phyloP scores from a whole-genome alignment of 1,140 invertebrate genomes.

The Rhizoglyphus robini region DNA sequence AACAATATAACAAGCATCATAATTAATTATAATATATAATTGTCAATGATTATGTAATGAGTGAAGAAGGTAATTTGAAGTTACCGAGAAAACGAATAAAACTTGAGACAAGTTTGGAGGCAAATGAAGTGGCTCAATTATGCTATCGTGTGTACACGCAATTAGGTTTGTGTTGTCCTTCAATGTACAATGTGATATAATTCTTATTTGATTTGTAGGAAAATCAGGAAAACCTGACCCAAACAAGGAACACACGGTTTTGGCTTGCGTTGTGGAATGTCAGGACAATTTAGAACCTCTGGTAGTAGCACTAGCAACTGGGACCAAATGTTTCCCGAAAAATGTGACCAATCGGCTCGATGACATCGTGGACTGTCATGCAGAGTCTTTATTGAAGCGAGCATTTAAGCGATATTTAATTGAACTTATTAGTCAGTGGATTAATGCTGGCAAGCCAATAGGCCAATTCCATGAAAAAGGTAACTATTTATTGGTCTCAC shows the following conservation, averaged over 20 bases:
- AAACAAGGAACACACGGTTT: constrained; percentile 8
- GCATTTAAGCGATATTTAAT: constrained; percentile 20
- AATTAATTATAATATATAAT: too few relatives aligned
- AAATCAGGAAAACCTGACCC: constrained; percentile 15
- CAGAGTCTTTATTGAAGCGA: constrained; percentile 21
- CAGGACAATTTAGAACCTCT: background rate
- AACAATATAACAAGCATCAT: too few relatives aligned
- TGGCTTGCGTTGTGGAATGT: constrained; percentile 6
- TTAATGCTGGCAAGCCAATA: background rate
- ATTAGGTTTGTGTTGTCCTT: too few relatives aligned
- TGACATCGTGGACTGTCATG: constrained; percentile 19
- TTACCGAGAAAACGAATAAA: too few relatives aligned
- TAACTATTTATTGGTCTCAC: background rate
- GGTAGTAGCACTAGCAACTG: constrained; percentile 18
- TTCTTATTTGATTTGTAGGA: constrained; percentile 4
- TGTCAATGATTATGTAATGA: too few relatives aligned
- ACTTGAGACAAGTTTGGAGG: too few relatives aligned
- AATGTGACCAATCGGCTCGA: background rate
- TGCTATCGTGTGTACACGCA: too few relatives aligned
- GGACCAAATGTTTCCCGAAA: constrained; percentile 16
- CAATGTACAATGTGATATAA: too few relatives aligned
- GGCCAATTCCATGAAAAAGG: background rate
- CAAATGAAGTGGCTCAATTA: too few relatives aligned
- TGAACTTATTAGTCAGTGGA: background rate
- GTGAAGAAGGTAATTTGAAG: too few relatives aligned